These are phyloP conservation scores for Cenopis cana DNA, from an alignment of 2,888 invertebrate genomes.

Conservation along the genomic window DNA sequence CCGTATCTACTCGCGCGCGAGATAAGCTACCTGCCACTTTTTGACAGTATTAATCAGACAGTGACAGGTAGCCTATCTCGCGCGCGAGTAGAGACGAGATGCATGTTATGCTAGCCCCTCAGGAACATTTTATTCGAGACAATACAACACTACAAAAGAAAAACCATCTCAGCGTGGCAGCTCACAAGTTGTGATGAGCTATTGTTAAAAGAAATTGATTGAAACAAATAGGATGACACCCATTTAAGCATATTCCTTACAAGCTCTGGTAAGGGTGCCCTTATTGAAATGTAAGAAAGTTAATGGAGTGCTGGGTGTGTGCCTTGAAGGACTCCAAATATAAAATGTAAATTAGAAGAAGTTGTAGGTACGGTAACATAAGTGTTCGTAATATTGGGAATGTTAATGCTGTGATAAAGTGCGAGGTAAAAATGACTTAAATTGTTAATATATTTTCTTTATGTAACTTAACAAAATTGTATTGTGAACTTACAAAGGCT, in stretches of 20 bases:
- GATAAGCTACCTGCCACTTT: too few relatives aligned
- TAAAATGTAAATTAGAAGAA: constrained; percentile 53
- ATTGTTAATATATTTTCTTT: constrained; percentile 56
- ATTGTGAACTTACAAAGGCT: constrained; percentile 62
- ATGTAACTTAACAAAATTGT: constrained; percentile 52
- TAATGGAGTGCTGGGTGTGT: constrained; percentile 66
- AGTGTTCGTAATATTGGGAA: constrained; percentile 60
- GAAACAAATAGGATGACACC: background rate
- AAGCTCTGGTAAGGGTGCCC: background rate
- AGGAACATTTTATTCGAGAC: too few relatives aligned
- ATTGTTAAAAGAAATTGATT: background rate
- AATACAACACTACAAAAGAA: too few relatives aligned
- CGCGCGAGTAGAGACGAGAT: too few relatives aligned
- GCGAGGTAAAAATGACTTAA: constrained; percentile 55
- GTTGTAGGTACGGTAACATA: constrained; percentile 57
- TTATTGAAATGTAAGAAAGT: constrained; percentile 10
- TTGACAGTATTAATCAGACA: too few relatives aligned
- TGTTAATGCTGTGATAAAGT: constrained; percentile 75
- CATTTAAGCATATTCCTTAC: background rate
- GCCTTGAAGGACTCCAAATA: constrained; percentile 69
- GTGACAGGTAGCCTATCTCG: too few relatives aligned
- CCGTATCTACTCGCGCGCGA: too few relatives aligned
- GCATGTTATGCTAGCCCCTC: too few relatives aligned
- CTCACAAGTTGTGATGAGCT: too few relatives aligned
- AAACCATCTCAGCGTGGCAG: too few relatives aligned